Evolutionary conservation across 2,888 invertebrate species (phyloP), one percentile per base, ranked within the genome.

Genomic region (Camptogramma bilineatum): DNA sequence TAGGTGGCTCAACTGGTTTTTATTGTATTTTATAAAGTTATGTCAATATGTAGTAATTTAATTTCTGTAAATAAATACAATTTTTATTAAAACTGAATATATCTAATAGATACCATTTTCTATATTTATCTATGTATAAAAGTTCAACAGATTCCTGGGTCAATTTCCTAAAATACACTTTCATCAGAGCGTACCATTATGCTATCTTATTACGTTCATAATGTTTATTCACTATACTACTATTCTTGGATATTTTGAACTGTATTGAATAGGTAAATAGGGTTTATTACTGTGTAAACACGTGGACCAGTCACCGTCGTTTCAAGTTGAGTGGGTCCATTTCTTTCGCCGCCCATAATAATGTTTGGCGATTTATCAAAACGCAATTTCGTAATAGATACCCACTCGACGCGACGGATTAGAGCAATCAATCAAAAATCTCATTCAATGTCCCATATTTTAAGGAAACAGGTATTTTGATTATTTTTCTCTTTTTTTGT

Each of bases 371-470:
- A 91, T 93, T 91, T 91, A 90, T 93, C 91, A 93, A 92, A 91
- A 89, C 84, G 89, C 93, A 92, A 91, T 92, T 90, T 86, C 88
- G 91, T 91, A 91, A 93, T 90, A 93, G 91, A 93, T 90, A 91
- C 88, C 86, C 82, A 86, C 86, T 85, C 87, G 89, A 90, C 89
- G 86, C 79, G 85, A 84, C 83, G 80, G 80, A 79, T 84, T 87
- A 88, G 88, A 86, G 82, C 66, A 84, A 82, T 78, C 78, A 83
- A 87, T 85, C 84, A 83, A 85, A 48, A 64, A 44, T 66, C 62
- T 69, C 60, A 68, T 64, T 66, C 42, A 19, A 39, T 48, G 21
- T 16, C 8, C 46, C 8, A 39, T 46, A 13, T 52, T 44, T 55
- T 17, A 42, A 1, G 51, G 31, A 50, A 46, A 21, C 47, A 16